Conservation (phyloP, 2,888 invertebrate genomes). For the Ophion obscuratus region DNA sequence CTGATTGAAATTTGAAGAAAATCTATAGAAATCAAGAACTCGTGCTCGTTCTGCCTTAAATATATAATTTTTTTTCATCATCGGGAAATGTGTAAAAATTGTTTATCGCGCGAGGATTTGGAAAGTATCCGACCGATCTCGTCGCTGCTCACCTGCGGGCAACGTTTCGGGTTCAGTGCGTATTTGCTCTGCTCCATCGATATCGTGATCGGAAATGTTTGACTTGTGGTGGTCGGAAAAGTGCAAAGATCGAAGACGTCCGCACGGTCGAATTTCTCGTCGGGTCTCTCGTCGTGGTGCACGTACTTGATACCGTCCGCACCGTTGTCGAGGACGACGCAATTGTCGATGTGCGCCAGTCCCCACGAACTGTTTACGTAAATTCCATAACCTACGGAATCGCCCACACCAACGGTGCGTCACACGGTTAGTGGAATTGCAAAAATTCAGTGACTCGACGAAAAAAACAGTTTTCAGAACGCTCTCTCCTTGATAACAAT, state of each 20-base stretch:
- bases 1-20: too few species aligned
- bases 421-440: not conserved
- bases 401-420: not conserved
- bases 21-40: too few species aligned
- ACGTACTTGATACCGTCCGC: constrained; percentile 96
- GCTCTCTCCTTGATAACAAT: not conserved
- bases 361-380: constrained; percentile 96
- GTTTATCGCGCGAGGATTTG: too few species aligned
- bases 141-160: constrained; percentile 86
- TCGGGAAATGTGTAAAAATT: too few species aligned
- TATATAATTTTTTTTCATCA: not conserved
- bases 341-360: constrained; percentile 91
- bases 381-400: constrained; percentile 91
- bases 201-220: constrained; percentile 94
- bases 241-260: constrained; percentile 94
- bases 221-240: constrained; percentile 92
- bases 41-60: not conserved
- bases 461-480: too few species aligned
- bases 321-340: constrained; percentile 92
- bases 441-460: not conserved
- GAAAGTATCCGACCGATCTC: not conserved
- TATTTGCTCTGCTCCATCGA: constrained; percentile 92
- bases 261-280: constrained; percentile 90
- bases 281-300: constrained; percentile 91
- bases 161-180: constrained; percentile 89